Percentiles rank a stretch among this genome's conserved stretches.
phyloP scores from a whole-genome alignment of 37 sponge, comb jelly and placozoan species.

The Beroe forskalii region DNA sequence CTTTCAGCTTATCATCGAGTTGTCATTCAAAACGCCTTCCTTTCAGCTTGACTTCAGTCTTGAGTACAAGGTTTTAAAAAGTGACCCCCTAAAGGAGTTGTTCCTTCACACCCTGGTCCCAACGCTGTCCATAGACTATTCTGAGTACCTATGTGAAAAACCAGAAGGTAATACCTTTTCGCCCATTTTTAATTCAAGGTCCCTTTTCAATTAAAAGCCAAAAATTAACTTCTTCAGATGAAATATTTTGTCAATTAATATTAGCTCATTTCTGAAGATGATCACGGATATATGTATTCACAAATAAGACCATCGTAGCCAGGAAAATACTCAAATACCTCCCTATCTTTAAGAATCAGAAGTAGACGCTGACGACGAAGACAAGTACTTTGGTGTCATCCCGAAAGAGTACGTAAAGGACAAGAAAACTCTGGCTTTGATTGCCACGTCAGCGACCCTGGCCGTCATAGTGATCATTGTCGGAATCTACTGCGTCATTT shows the following conservation, averaged over 20 bases:
- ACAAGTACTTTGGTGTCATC: conserved; percentile 26
- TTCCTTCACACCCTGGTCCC: conserved; percentile 45
- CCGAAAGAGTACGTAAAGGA: conserved; percentile 50
- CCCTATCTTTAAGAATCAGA: not conserved
- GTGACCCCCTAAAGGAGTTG: not conserved
- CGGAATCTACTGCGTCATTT: conserved; percentile 7
- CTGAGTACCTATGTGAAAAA: conserved; percentile 1
- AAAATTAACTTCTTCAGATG: no score
- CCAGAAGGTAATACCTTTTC: conserved; percentile 16
- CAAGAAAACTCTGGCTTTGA: conserved; percentile 29
- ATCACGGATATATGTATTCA: no score
- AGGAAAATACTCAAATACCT: no score
- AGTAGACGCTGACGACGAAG: not conserved
- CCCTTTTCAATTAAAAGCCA: no score
- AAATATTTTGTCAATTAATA: no score
- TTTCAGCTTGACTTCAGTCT: conserved; percentile 54
- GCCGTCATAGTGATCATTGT: conserved; percentile 17
- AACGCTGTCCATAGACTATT: not conserved
- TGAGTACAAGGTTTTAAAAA: conserved; percentile 7
- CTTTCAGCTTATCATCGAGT: not conserved
- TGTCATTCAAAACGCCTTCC: not conserved
- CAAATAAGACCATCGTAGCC: no score
- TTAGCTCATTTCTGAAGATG: no score
- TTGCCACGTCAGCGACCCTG: not conserved
- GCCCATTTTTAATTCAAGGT: no score